Evolutionary conservation across 1,140 invertebrate genomes (phyloP), one percentile per base, ranked within the genome.

Genomic region (Bombus polaris): DNA sequence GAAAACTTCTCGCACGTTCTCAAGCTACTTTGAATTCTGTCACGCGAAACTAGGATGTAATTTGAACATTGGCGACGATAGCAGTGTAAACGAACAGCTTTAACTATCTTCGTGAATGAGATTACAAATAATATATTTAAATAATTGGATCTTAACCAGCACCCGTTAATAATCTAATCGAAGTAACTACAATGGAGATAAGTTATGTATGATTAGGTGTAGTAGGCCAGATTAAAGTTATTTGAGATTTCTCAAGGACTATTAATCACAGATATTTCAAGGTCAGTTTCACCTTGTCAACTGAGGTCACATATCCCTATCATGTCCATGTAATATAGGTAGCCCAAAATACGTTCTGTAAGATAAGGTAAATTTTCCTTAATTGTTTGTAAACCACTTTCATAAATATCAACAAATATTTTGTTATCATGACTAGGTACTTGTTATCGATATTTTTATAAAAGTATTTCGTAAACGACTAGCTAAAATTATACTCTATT

Each of bases 1-100:
- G n/a, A 18, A 47, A 6, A 25, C 9, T 8, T 47, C 25, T 42
- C 6, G 10, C 44, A n/a, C 65, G 37, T 35, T 62, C 65, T 35
- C 37, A 22, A 22, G 39, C 39, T 35, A 35, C 57, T 79, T 84
- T 77, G 15, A 79, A 62, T 73, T 73, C n/a, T 81, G 39, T 73
- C 80, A 73, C n/a, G 80, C 47, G 47, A 70, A 72, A 59, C 35
- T 3, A 53, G 18, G 47, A 62, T 73, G 22, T 44, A 73, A 81
- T 70, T 66, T 42, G 15, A 77, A 32, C 15, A n/a, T 25, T 42
- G 57, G 65, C n/a, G 15, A 13, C 37, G 22, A 1, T 8, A 79
- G 12, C 13, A 25, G 12, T 18, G 5, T 75, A 25, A 47, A 79
- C 39, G 37, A 13, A 71, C 10, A 66, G 53, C 37, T 68, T n/a